A percentile compares a stretch with the other conserved stretches of the same genome.
These are phyloP conservation scores for Crocidura indochinensis DNA, from an alignment of 2,797 vertebrate genomes.

Conservation along the genomic window DNA sequence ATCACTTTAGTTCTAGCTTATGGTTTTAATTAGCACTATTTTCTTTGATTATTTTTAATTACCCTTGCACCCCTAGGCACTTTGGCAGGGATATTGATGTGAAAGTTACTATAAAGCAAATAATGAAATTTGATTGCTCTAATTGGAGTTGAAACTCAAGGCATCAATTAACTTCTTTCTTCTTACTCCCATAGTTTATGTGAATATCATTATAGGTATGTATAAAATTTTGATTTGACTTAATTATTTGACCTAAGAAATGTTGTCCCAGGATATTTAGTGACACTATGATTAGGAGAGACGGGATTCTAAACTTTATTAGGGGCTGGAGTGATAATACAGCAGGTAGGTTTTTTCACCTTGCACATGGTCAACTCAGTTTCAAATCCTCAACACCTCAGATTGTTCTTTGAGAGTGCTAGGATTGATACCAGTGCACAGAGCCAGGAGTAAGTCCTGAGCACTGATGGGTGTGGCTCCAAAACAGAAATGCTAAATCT, in stretches of 20 bases:
- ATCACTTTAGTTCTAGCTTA: not conserved
- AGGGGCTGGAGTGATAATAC: not conserved
- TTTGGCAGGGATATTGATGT: slow-evolving; percentile 13
- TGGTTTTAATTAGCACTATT: slow-evolving; percentile 61
- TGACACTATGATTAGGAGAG: not conserved
- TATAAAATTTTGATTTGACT: slow-evolving; percentile 29
- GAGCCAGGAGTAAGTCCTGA: too few relatives aligned
- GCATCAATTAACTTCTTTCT: slow-evolving; percentile 45
- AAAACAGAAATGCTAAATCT: too few relatives aligned
- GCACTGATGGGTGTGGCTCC: too few relatives aligned
- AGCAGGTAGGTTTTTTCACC: too few relatives aligned
- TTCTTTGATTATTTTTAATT: slow-evolving; percentile 66
- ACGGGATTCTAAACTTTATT: not conserved
- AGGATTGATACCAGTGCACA: too few relatives aligned
- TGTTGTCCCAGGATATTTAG: not conserved
- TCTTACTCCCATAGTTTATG: slow-evolving; percentile 28
- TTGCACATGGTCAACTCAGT: too few relatives aligned
- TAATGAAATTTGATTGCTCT: slow-evolving; percentile 60
- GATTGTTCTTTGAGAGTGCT: too few relatives aligned
- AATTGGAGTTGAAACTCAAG: slow-evolving; percentile 47
- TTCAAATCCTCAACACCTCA: too few relatives aligned
- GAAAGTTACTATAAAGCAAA: slow-evolving; percentile 65
- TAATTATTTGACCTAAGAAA: slow-evolving; percentile 53
- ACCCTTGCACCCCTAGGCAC: not conserved
- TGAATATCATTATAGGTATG: slow-evolving; percentile 13